Evolutionary conservation across 1,140 invertebrate genomes (phyloP), one percentile per base, ranked within the genome.

Genomic region (Brachystomella parvula): DNA sequence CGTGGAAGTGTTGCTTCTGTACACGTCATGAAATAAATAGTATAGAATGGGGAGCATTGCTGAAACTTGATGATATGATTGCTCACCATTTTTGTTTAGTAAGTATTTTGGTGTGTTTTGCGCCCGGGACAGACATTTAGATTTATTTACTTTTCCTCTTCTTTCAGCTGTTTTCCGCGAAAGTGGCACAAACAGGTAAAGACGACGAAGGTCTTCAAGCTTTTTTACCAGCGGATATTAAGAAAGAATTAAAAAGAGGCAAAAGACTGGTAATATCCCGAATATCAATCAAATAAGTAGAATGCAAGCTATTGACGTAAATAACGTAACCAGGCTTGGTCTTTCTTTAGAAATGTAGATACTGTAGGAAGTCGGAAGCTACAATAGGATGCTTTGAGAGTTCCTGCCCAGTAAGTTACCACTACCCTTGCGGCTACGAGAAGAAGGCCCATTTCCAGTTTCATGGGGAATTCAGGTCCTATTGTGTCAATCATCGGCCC

Each of bases 201-300:
- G 81, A 83, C 67, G 74, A 80, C 39, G 79, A 84, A 66, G 85
- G 86, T 0, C 78, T 86, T 17, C 77, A 83, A 66, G 86, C 85
- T 1, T 87, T 87, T 74, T 66, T 86, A 1, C 78, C 79, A 29
- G 64, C 74, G 2, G 85, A 87, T 72, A 85, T 87, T 17, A 60
- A 78, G 21, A 80, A 79, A 35, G 85, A 86, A 74, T 67, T 82
- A 3, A 76, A 77, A 61, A 79, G 84, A 58, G 81, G 81, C 30
- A 76, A 77, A 19, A 81, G 80, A 71, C 75, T 84, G 77, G 68
- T 70, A 65, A 65, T 30, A 3, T 33, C 47, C 28, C 9, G 39
- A n/a, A 59, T 21, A 12, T 12, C 1, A 1, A 24, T 61, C 30
- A 21, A 24, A 63, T 63, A 31, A 57, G 15, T 58, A 31, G 28